Evolutionary conservation across 2,113 vertebrate genomes (phyloP), one percentile per base, ranked within the genome.

Genomic region (Oxyruncus cristatus): DNA sequence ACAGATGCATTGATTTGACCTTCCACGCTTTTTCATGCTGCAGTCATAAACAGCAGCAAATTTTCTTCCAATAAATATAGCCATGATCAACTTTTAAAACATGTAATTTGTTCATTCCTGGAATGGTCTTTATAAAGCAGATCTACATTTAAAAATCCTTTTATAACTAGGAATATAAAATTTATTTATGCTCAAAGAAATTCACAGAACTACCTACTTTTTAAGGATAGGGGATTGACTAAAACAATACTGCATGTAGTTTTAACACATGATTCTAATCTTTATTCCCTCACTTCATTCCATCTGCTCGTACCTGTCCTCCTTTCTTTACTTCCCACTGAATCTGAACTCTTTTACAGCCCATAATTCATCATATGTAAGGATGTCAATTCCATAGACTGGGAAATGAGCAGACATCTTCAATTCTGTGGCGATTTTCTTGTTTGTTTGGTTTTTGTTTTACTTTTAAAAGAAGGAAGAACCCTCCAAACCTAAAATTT

Each of bases 1-100:
- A 79, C 18, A 50, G 23, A 23, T 2, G 0, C 9, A 50, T 19
- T 33, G 32, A 42, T 76, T 32, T 0, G 0, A 50, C 30, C 14
- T 73, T 77, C 8, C 50, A 80, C 50, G 12, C 11, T 59, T 53
- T 66, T n/a, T 59, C 58, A 83, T 30, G 11, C n/a, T 67, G 62
- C 30, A 46, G 8, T 30, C 44, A 47, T 50, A 78, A 63, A 66
- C 18, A 55, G 7, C 6, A 55, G 44, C 14, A 80, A 74, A 61
- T 9, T 35, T 87, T 92, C 8, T 50, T 63, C 37, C 56, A 68
- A 37, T 9, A 80, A 79, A 65, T 28, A 71, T 0, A 87, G 23
- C 41, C 14, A 78, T 0, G 1, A 78, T 16, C 1, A 63, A 59
- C 26, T 62, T 75, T 22, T 19, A 88, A 79, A 92, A 70, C 5